Percentiles rank a stretch among this genome's conserved stretches.
Evolutionary conservation across 2,888 invertebrate genomes (phyloP).

Genomic region (Drosophila koepferae): DNA sequence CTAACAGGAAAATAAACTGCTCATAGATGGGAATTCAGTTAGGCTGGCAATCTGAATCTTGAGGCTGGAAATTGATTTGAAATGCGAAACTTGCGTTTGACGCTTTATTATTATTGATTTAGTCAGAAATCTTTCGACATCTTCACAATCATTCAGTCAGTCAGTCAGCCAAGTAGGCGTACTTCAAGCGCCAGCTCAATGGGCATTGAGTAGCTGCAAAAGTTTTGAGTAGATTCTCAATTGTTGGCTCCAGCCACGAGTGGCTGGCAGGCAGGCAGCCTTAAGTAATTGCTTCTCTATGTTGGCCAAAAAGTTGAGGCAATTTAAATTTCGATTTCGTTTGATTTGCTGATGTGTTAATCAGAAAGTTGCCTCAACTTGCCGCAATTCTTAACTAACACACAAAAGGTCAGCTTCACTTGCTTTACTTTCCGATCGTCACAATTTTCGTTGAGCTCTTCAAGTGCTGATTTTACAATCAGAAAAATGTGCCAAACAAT

Average conservation of each 20-base stretch:
- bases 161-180: not conserved
- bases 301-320: conserved; percentile 4
- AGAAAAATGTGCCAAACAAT: conserved; percentile 35
- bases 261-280: conserved; percentile 22
- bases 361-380: not conserved
- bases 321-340: conserved; percentile 15
- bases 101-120: conserved; percentile 6
- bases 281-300: conserved; percentile 15
- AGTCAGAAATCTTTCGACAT: not conserved
- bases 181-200: not conserved
- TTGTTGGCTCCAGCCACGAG: conserved; percentile 15
- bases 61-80: conserved; percentile 2
- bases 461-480: conserved; percentile 46
- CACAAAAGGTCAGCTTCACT: not conserved
- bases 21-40: not conserved
- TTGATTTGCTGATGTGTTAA: conserved; percentile 32
- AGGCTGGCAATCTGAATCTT: not conserved
- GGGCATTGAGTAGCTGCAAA: conserved; percentile 9
- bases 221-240: conserved; percentile 17
- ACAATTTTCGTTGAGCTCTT: conserved; percentile 33
- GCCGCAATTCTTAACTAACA: not conserved
- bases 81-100: not conserved
- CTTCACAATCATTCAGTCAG: not conserved
- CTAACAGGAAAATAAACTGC: not conserved
- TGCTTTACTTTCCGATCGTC: not conserved